Base-by-base conservation (phyloP, 35 echinoderm and acorn worm genomes). In the Acanthaster planci region DNA sequence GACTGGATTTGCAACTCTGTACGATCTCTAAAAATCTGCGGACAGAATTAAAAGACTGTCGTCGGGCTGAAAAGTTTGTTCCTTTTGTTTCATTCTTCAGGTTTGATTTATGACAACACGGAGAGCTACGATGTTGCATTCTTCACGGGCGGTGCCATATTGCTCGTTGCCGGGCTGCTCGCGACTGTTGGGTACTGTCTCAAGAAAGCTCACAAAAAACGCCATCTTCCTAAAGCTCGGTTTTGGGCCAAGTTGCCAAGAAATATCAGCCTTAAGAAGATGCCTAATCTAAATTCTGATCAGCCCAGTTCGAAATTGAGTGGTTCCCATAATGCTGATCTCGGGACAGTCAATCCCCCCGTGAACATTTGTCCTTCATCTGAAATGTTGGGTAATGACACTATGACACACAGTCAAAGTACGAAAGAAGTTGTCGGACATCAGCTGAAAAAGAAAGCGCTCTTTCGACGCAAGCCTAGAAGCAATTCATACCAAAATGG, bases 51-150 rank as follows among this genome's bases (percentile, higher is more conserved):
- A n/a, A n/a, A n/a, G n/a, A n/a, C n/a, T n/a, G n/a, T n/a, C n/a
- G n/a, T n/a, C n/a, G n/a, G n/a, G n/a, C n/a, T n/a, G n/a, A n/a
- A n/a, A n/a, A n/a, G n/a, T n/a, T n/a, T 47, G 12, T 47, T 47
- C 12, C 42, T 83, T 57, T 37, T 15, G 37, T 83, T 83, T 83
- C 59, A 30, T 19, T n/a, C 51, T 52, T 10, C 47, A 83, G 81
- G 81, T 37, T 54, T 58, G 10, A 40, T 83, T 17, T 83, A 83
- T 31, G 81, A 83, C 54, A 7, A 18, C 30, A 83, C 81, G 27
- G 26, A 18, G 3, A 40, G 56, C 54, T 83, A 60, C 53, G 38
- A 83, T 34, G 12, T 83, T 8, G 52, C 81, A 18, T 83, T 83
- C 38, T 83, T 56, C 81, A 38, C 56, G 10, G 81, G 52, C 32